Percentiles rank a stretch among this genome's conserved stretches.
phyloP scores from a whole-genome alignment of 2,888 invertebrate species.

The Graphium colonna region DNA sequence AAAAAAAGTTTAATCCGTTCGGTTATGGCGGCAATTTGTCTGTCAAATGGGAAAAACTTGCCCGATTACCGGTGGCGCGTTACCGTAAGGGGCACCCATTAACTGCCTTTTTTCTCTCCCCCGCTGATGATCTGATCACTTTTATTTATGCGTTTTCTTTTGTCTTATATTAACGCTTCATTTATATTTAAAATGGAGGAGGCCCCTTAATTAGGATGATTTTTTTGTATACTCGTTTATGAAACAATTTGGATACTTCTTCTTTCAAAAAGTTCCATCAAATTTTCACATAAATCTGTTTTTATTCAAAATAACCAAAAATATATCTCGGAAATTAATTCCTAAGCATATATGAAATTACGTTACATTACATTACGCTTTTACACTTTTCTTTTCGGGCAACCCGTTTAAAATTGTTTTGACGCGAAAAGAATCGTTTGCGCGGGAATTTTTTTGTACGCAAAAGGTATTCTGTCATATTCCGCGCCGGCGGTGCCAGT shows the following conservation, averaged over 20 bases:
- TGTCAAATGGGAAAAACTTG: conserved; percentile 76
- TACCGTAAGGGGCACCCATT: conserved; percentile 44
- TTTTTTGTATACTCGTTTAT: too few species aligned
- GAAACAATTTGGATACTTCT: too few species aligned
- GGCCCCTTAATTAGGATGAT: too few species aligned
- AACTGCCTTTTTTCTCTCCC: conserved; percentile 50
- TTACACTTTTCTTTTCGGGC: conserved; percentile 52
- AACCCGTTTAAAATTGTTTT: conserved; percentile 60
- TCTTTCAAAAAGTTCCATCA: too few species aligned
- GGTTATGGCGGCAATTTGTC: conserved; percentile 78
- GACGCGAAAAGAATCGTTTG: conserved; percentile 41
- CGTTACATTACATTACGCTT: too few species aligned
- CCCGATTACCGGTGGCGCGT: conserved; percentile 63
- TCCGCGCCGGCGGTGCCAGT: conserved; percentile 39
- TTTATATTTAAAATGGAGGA: too few species aligned
- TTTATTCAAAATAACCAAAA: too few species aligned
- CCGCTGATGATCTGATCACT: conserved; percentile 58
- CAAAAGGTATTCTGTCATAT: conserved; percentile 38
- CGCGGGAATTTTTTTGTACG: conserved; percentile 34
- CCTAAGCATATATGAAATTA: too few species aligned
- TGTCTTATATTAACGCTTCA: conserved; percentile 71
- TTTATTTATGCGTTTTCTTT: conserved; percentile 74
- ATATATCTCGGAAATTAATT: too few species aligned
- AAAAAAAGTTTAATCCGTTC: conserved; percentile 80
- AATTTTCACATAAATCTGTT: too few species aligned